These are phyloP conservation scores for Bombus sibiricus DNA, from an alignment of 1,140 invertebrate genomes.

Conservation along the genomic window DNA sequence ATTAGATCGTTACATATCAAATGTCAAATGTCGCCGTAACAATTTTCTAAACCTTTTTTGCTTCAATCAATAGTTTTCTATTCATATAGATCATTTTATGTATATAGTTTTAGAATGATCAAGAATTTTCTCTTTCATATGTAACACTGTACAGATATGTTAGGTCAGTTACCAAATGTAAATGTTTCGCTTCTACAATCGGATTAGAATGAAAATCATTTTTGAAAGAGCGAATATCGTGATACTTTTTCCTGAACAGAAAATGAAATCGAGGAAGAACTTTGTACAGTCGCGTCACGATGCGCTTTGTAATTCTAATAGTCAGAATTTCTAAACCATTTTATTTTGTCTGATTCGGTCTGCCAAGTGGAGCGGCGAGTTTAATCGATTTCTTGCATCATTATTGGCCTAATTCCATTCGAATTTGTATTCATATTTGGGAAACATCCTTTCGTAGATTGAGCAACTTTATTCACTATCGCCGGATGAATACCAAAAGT, in stretches of 20 bases:
- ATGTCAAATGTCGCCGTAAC: neutral
- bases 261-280: conserved; percentile 56
- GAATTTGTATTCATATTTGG: conserved; percentile 50
- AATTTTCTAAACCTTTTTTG: too few species aligned
- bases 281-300: conserved; percentile 51
- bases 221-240: neutral
- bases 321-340: conserved; percentile 63
- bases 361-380: conserved; percentile 46
- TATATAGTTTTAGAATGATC: too few species aligned
- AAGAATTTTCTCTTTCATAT: too few species aligned
- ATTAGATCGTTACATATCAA: neutral
- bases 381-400: conserved; percentile 52
- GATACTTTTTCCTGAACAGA: conserved; percentile 17
- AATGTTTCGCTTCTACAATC: too few species aligned
- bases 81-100: too few species aligned
- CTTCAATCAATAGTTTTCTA: too few species aligned
- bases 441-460: neutral
- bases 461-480: neutral
- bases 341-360: conserved; percentile 17
- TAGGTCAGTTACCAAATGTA: too few species aligned
- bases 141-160: too few species aligned
- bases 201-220: neutral
- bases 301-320: conserved; percentile 64
- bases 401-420: conserved; percentile 49
- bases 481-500: neutral